Percentiles rank a stretch among this genome's conserved stretches.
Conservation (phyloP, 2,113 vertebrate species). For the Tupaia chinensis region DNA sequence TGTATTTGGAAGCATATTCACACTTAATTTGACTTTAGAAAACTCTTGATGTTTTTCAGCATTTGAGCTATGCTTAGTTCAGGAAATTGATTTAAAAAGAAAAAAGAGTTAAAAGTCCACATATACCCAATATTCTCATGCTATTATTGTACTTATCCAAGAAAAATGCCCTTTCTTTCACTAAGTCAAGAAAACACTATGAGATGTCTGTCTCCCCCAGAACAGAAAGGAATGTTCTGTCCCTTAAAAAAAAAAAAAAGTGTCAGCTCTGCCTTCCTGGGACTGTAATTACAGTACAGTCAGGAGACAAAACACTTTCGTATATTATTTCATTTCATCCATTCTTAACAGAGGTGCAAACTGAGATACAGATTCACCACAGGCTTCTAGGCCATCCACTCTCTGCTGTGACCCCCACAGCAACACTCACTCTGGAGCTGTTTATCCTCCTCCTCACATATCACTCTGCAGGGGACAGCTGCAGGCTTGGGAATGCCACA, state of each 20-base stretch:
- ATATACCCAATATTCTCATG: neutral
- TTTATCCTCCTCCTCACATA: neutral
- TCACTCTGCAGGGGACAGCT: neutral
- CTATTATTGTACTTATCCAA: neutral
- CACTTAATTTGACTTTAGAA: conserved; percentile 48
- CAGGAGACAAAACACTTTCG: conserved; percentile 26
- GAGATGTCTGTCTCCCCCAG: neutral
- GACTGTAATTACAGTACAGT: neutral
- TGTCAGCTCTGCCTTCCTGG: neutral
- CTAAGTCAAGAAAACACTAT: neutral
- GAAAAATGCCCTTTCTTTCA: neutral
- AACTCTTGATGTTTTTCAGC: neutral
- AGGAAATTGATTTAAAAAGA: neutral
- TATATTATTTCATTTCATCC: neutral
- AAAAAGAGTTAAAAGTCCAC: neutral
- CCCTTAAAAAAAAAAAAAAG: neutral
- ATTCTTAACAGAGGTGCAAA: neutral
- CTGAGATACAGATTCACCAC: neutral
- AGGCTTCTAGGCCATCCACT: neutral
- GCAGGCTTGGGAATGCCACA: neutral
- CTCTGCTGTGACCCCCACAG: neutral
- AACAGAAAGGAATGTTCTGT: neutral
- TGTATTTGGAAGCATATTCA: conserved; percentile 37
- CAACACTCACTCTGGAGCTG: neutral
- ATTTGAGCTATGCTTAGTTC: neutral